A percentile compares a stretch with the other conserved stretches of the same genome.
Conservation (phyloP, 2,113 vertebrate species). For the Solenodon paradoxus region DNA sequence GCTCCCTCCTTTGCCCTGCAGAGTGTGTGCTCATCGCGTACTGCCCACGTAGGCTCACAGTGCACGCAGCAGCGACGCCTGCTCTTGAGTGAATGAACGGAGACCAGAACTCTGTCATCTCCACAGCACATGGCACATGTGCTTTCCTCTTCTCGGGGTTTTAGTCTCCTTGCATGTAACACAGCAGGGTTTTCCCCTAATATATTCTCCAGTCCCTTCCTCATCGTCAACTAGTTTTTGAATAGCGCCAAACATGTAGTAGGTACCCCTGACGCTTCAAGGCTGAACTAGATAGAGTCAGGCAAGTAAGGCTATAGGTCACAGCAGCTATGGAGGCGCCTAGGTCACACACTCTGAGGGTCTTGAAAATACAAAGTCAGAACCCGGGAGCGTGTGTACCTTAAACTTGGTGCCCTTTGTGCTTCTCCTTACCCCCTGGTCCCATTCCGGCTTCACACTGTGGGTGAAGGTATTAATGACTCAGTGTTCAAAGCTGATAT, state of each 20-base stretch:
- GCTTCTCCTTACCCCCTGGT: background rate
- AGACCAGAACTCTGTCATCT: background rate
- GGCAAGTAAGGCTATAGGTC: background rate
- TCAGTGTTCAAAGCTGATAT: background rate
- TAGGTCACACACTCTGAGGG: background rate
- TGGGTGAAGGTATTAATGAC: background rate
- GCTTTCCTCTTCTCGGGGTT: background rate
- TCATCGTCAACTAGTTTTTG: background rate
- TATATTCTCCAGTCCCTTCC: background rate
- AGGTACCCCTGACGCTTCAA: background rate
- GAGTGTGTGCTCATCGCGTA: too few species aligned
- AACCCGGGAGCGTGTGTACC: fast-evolving
- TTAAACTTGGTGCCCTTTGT: background rate
- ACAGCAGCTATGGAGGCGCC: background rate
- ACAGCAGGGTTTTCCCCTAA: background rate
- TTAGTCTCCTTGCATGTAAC: background rate
- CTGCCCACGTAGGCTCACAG: too few species aligned
- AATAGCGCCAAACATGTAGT: background rate
- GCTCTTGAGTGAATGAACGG: background rate
- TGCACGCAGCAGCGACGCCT: too few species aligned
- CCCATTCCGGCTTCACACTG: background rate
- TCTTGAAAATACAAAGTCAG: fast-evolving
- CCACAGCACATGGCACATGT: background rate
- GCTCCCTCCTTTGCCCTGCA: background rate
- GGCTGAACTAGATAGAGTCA: background rate